A percentile compares a stretch with the other conserved stretches of the same genome.
phyloP scores from a whole-genome alignment of 2,113 vertebrate species.

The Chiloscyllium plagiosum region DNA sequence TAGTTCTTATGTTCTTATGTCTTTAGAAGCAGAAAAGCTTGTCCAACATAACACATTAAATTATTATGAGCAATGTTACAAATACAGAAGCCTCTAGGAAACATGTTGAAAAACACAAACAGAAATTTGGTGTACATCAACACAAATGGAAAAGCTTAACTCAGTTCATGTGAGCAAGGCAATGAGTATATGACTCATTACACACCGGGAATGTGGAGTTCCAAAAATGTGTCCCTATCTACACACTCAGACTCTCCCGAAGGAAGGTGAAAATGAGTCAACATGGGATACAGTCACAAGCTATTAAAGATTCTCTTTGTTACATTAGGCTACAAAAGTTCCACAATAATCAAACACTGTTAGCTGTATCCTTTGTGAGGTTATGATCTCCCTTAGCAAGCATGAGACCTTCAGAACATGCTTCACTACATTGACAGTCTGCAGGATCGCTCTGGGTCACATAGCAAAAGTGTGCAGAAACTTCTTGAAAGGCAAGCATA shows the following conservation, averaged over 20 bases:
- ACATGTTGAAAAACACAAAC: background rate
- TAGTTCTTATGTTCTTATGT: too few relatives aligned
- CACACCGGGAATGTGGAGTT: background rate
- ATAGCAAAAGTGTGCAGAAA: background rate
- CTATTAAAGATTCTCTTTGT: background rate
- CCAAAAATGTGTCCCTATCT: background rate
- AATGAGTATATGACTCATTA: background rate
- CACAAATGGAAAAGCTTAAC: slow-evolving; percentile 5
- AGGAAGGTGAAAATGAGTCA: background rate
- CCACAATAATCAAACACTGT: background rate
- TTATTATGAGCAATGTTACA: background rate
- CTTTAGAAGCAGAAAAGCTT: background rate
- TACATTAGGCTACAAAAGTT: background rate
- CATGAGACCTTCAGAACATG: background rate
- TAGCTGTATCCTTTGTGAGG: background rate
- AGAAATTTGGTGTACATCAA: background rate
- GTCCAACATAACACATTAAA: background rate
- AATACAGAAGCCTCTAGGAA: background rate
- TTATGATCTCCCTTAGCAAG: background rate
- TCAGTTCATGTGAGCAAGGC: background rate
- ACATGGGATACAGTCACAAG: background rate
- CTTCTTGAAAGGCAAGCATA: background rate
- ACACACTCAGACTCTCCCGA: background rate
- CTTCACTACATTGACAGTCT: background rate
- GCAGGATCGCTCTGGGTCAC: background rate